These are phyloP conservation scores for Tyto alba DNA, from an alignment of 2,113 vertebrate genomes.

Conservation along the genomic window DNA sequence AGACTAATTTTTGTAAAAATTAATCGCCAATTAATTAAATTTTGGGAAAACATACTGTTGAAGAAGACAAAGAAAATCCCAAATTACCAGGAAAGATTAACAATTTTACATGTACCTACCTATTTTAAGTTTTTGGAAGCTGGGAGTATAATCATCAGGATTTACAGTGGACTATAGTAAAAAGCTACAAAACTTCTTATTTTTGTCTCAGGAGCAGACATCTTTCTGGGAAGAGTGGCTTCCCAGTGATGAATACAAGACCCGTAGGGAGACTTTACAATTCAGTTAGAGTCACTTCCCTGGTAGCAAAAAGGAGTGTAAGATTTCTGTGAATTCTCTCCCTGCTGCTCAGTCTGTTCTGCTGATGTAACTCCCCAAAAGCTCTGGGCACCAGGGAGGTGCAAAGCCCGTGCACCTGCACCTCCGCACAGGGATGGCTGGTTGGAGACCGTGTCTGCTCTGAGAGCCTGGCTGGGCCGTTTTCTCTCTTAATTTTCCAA, in stretches of 20 bases:
- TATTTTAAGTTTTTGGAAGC: background rate
- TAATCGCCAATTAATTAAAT: background rate
- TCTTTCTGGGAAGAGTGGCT: background rate
- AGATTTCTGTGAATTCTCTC: background rate
- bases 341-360: background rate
- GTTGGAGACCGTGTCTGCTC: background rate
- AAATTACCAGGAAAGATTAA: background rate
- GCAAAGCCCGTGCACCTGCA: background rate
- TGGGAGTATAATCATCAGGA: background rate
- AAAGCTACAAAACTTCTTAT: background rate
- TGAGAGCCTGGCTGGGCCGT: background rate
- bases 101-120: background rate
- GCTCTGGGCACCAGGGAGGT: background rate
- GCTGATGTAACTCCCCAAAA: fast-evolving
- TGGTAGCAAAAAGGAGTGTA: background rate
- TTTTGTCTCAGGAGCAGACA: background rate
- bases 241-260: background rate
- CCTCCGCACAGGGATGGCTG: fast-evolving
- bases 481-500: background rate
- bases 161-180: background rate
- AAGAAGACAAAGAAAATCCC: background rate
- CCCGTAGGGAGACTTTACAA: fast-evolving
- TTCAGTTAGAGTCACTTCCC: background rate
- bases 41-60: background rate
- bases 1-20: background rate